Evolutionary conservation across 2,888 invertebrate genomes (phyloP), one percentile per base, ranked within the genome.

Genomic region (Erebia ligea): DNA sequence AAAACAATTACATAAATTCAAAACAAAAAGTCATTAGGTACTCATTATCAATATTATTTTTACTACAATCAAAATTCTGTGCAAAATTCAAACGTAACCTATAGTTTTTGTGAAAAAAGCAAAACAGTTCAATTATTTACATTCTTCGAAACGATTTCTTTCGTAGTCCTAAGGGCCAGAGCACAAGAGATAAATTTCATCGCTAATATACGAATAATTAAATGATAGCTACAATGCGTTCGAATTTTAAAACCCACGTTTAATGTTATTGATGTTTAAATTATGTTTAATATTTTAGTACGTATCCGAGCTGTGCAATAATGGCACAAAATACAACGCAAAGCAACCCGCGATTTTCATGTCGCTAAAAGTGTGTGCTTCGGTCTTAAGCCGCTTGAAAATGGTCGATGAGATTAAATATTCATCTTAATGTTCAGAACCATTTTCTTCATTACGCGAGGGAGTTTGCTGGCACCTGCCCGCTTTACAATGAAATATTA

Each of bases 401-500:
- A 56, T 62, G 52, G 64, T 66, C 62, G 50, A 57, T 50, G 25
- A 50, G 50, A 61, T 72, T 69, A 72, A 72, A 72, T 72, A 72
- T 72, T 72, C 50, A 72, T 66, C 56, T 25, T 72, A 69, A 72
- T 69, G 68, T 66, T 40, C 21, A 57, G n/a, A 66, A 56, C 56
- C 66, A 66, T 69, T 72, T 72, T 63, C 64, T 21, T 71, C 59
- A 59, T 61, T 45, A 64, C 64, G 40, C 25, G 42, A 21, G 61
- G 34, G 48, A 40, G 65, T 56, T 48, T 62, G 61, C 15, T 13
- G 66, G 42, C 72, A 72, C 72, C 72, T 69, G 72, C 57, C 56
- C 21, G 34, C 25, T 61, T 66, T 17, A 57, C 42, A 56, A 15
- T 66, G 56, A 66, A 66, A 56, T 66, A 42, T 57, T 21, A 13